Percentiles rank a stretch among this genome's conserved stretches.
phyloP scores from a whole-genome alignment of 2,113 vertebrate species.

The Cathartes aura region DNA sequence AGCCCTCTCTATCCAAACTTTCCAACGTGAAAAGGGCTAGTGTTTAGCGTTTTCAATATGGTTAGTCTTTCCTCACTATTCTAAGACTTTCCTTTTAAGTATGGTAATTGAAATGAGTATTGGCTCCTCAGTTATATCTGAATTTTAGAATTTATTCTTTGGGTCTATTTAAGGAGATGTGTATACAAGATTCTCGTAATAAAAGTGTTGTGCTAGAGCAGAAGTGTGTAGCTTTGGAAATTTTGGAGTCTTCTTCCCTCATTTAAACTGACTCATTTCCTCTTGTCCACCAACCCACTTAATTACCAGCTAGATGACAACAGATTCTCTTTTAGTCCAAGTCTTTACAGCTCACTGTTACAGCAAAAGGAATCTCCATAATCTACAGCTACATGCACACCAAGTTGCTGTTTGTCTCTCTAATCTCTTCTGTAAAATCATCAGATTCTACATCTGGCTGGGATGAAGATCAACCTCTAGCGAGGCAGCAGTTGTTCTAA shows the following conservation, averaged over 20 bases:
- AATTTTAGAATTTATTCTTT: neutral
- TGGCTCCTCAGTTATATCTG: neutral
- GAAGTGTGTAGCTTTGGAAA: neutral
- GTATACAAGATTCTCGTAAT: neutral
- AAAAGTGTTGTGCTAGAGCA: neutral
- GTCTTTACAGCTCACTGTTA: neutral
- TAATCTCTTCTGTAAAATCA: neutral
- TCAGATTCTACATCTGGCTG: neutral
- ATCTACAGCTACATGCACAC: neutral
- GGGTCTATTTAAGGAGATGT: neutral
- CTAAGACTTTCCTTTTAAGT: neutral
- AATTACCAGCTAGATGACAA: neutral
- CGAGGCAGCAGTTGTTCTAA: neutral
- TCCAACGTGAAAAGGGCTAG: neutral
- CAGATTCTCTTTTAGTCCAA: neutral
- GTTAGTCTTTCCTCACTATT: neutral
- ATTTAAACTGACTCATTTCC: neutral
- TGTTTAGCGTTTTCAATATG: neutral
- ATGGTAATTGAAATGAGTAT: neutral
- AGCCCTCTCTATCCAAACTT: neutral
- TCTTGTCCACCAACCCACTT: neutral
- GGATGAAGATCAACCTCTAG: neutral
- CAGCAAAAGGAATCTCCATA: neutral
- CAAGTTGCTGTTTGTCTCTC: neutral
- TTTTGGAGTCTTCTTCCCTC: neutral